A percentile compares a stretch with the other conserved stretches of the same genome.
These are phyloP conservation scores for Gandaritis pyraliata DNA, from an alignment of 2,888 invertebrate genomes.

Conservation along the genomic window DNA sequence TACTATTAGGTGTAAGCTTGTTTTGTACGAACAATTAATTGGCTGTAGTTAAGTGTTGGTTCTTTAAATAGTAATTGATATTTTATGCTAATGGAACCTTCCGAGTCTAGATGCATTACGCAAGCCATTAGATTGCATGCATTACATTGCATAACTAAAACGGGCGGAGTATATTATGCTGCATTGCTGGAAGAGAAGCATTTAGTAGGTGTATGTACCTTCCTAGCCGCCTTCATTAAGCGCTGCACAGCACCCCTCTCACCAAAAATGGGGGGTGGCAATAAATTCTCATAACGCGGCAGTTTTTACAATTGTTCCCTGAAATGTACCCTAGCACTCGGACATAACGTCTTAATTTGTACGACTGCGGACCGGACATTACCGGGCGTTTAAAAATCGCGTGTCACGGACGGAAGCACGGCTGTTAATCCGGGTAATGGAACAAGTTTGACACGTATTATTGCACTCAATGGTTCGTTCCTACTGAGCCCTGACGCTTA, in stretches of 20 bases:
- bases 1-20: too few relatives aligned
- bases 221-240: conserved; percentile 14
- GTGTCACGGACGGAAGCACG: conserved; percentile 18
- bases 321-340: conserved; percentile 16
- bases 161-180: not conserved
- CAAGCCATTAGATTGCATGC: not conserved
- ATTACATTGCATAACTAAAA: not conserved
- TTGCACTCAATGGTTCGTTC: conserved; percentile 6
- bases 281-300: conserved; percentile 22
- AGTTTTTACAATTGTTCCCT: conserved; percentile 10
- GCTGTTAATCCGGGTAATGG: conserved; percentile 21
- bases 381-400: conserved; percentile 21
- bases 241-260: conserved; percentile 17
- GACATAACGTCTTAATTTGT: conserved; percentile 10
- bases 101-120: too few relatives aligned
- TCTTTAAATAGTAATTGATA: too few relatives aligned
- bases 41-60: too few relatives aligned
- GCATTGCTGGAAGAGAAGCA: not conserved
- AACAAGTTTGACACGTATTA: conserved; percentile 10
- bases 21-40: too few relatives aligned
- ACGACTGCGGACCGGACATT: not conserved
- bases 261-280: conserved; percentile 21
- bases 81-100: too few relatives aligned
- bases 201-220: not conserved
- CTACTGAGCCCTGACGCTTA: not conserved